Evolutionary conservation across 1,140 invertebrate species (phyloP), one percentile per base, ranked within the genome.

Genomic region (Leptopilina clavipes): DNA sequence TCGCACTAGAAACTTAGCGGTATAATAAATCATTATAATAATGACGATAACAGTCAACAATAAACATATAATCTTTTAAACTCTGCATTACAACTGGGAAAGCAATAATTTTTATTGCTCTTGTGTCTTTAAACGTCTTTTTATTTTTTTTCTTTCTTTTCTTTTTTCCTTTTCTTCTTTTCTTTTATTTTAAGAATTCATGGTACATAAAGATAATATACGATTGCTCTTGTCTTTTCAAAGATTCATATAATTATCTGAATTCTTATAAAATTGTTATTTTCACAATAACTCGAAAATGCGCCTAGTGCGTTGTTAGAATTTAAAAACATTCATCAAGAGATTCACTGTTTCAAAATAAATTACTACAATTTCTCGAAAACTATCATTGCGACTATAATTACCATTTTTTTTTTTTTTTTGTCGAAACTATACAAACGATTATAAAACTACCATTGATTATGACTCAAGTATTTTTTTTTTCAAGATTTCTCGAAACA

Each of bases 21-120:
- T 65, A 22, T 65, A 65, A 65, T 65, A 65, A 65, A 65, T 65
- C 19, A 65, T 65, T 25, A 65, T 65, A 65, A 65, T 65, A 65
- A 65, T 65, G 19, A 65, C 56, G 22, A 65, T 65, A 65, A 65
- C 22, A 65, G 22, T 65, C 56, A 22, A 65, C 19, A 65, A 65
- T 65, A 65, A 65, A 31, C 19, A 65, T 65, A 65, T 65, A 65
- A 31, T 65, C 56, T 65, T 31, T 65, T 25, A 25, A 65, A 65
- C 22, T 65, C 19, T 65, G 22, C 11, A 31, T 65, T 65, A 65
- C 56, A 65, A 65, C 56, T 65, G 56, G 56, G 56, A 65, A 65
- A 65, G 56, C 56, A 65, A 65, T 65, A 22, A 65, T 65, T 65
- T 65, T 65, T 65, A 65, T 31, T 31, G 19, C 19, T 65, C 10